Conservation (phyloP, 2,888 invertebrate genomes). For the Eristalis arbustorum region DNA sequence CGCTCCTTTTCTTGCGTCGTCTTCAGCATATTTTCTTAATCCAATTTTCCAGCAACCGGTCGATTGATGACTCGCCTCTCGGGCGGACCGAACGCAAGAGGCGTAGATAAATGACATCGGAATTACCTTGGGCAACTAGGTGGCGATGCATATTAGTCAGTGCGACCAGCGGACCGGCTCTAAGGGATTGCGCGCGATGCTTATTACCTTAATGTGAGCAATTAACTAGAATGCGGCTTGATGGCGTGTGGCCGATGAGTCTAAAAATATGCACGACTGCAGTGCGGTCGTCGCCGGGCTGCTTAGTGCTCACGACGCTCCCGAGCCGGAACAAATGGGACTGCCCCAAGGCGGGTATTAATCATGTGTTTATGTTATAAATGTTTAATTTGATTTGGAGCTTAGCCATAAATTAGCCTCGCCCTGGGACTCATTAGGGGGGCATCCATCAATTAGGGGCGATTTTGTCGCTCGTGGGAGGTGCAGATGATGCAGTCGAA, state of each 20-base stretch:
- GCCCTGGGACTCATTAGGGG: neutral
- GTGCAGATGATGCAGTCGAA: neutral
- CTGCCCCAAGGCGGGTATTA: slow-evolving; percentile 41
- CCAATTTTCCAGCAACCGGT: slow-evolving; percentile 62
- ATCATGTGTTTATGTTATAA: slow-evolving; percentile 43
- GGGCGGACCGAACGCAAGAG: slow-evolving; percentile 43
- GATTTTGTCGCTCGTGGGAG: neutral
- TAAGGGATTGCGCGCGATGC: slow-evolving; percentile 39
- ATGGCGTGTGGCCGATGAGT: slow-evolving; percentile 62
- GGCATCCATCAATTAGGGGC: slow-evolving; percentile 12
- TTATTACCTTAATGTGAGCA: slow-evolving; percentile 61
- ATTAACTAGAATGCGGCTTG: slow-evolving; percentile 53
- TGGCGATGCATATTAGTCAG: slow-evolving; percentile 53
- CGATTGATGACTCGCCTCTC: slow-evolving; percentile 62
- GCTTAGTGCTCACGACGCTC: neutral
- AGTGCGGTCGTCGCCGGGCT: neutral
- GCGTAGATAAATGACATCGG: slow-evolving; percentile 63
- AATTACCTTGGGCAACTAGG: slow-evolving; percentile 49
- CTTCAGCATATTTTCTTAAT: slow-evolving; percentile 21
- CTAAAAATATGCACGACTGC: slow-evolving; percentile 35
- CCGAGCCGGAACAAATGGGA: slow-evolving; percentile 15
- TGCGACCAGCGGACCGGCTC: neutral
- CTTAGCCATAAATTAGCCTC: neutral
- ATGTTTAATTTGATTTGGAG: slow-evolving; percentile 22
- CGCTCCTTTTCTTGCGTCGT: neutral